A percentile compares a stretch with the other conserved stretches of the same genome.
phyloP scores from a whole-genome alignment of 64 coral and sea anemone genomes.

The Porites lutea region DNA sequence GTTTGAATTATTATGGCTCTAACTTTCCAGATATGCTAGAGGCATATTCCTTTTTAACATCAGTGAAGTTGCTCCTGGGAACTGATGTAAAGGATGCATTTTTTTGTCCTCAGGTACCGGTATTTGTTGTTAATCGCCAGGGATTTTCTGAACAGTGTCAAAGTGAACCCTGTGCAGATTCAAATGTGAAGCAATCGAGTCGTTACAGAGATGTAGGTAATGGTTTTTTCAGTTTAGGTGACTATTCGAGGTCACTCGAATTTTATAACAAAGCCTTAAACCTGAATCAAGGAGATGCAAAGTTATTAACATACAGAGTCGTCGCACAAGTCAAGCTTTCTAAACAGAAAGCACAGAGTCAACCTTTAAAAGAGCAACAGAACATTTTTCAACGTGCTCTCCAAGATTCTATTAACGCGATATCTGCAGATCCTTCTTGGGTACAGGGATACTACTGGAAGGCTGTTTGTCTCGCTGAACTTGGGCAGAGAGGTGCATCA shows the following conservation, averaged over 20 bases:
- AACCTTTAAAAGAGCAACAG: too few relatives aligned
- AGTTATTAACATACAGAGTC: not conserved
- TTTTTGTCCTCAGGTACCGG: too few relatives aligned
- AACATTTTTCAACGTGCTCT: not conserved
- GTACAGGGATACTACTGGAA: not conserved
- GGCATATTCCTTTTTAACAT: not conserved
- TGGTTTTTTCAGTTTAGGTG: not conserved
- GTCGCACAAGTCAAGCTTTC: not conserved
- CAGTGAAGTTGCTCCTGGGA: not conserved
- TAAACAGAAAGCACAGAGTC: not conserved
- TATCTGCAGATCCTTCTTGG: not conserved
- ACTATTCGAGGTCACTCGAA: not conserved
- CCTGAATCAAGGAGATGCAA: not conserved
- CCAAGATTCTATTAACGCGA: not conserved
- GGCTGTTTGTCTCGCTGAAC: slow-evolving; percentile 3
- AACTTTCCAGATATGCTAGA: not conserved
- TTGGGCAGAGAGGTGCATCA: not conserved
- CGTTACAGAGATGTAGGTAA: not conserved
- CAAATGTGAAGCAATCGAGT: not conserved
- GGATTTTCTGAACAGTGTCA: not conserved
- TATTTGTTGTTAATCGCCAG: too few relatives aligned
- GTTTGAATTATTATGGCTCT: not conserved
- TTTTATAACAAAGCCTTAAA: not conserved
- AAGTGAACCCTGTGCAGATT: too few relatives aligned
- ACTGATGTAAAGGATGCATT: not conserved